Conservation (phyloP, 1,140 invertebrate genomes). For the Lepidotrigona ventralis region DNA sequence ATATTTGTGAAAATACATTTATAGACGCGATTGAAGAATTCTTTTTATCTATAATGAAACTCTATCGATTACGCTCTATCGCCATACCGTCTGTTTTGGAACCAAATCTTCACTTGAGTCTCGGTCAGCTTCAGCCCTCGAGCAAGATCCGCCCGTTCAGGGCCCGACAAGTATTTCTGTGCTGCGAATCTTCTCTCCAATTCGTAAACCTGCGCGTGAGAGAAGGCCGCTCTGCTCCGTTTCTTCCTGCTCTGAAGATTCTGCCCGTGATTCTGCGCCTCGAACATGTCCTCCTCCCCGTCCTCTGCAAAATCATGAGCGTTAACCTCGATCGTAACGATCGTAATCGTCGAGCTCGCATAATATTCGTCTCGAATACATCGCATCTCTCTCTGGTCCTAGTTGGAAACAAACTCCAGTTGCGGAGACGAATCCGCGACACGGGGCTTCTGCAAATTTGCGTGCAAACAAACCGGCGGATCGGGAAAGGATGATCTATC, state of each 20-base stretch:
- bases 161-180: conserved; percentile 96
- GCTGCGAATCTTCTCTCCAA: conserved; percentile 96
- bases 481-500: conserved; percentile 57
- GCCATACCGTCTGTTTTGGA: conserved; percentile 77
- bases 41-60: no score
- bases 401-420: neutral
- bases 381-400: no score
- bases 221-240: conserved; percentile 95
- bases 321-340: neutral
- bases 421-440: neutral
- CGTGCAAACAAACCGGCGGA: conserved; percentile 52
- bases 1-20: no score
- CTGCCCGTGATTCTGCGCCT: conserved; percentile 74
- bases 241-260: conserved; percentile 88
- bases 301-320: conserved; percentile 71
- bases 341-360: neutral
- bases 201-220: conserved; percentile 96
- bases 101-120: conserved; percentile 89
- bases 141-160: conserved; percentile 96
- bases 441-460: conserved; percentile 11
- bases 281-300: conserved; percentile 76
- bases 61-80: no score
- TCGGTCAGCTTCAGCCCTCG: conserved; percentile 93
- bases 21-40: no score
- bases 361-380: neutral